Evolutionary conservation across 1,140 invertebrate genomes (phyloP).

Genomic region (Drosophila willistoni): DNA sequence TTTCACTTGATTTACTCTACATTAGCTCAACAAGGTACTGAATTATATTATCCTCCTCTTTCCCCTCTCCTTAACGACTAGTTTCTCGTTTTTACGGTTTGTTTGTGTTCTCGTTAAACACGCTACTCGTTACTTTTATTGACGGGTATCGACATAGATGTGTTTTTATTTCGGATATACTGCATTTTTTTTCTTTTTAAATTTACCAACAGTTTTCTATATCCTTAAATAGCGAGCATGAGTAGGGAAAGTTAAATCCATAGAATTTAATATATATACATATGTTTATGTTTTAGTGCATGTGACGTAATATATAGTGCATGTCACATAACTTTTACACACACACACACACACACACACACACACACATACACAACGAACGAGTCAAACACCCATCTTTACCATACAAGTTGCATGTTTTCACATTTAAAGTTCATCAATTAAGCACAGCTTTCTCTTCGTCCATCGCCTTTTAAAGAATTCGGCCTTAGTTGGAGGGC

Average conservation of each 20-base stretch:
- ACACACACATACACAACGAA: background rate
- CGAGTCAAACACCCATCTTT: background rate
- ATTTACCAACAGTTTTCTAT: slow-evolving; percentile 1
- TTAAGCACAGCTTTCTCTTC: background rate
- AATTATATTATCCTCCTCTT: slow-evolving; percentile 57
- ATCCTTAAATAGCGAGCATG: slow-evolving; percentile 5
- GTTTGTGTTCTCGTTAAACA: slow-evolving; percentile 47
- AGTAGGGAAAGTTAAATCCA: background rate
- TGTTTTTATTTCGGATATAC: slow-evolving; percentile 38
- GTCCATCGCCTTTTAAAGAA: background rate
- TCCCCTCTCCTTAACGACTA: slow-evolving; percentile 55
- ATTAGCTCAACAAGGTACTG: slow-evolving; percentile 82
- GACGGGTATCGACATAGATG: slow-evolving; percentile 26
- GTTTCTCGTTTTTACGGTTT: slow-evolving; percentile 49
- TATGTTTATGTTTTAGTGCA: background rate
- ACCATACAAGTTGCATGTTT: background rate
- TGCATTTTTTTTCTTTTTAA: slow-evolving; percentile 30
- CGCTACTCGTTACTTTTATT: slow-evolving; percentile 4
- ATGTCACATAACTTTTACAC: background rate
- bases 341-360: background rate
- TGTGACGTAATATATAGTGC: background rate
- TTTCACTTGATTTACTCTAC: slow-evolving; percentile 84
- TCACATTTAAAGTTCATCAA: background rate
- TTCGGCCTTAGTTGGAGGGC: slow-evolving; percentile 5
- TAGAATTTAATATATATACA: background rate